phyloP scores from a whole-genome alignment of 1,140 invertebrate species.

The Matsumurasca onukii region DNA sequence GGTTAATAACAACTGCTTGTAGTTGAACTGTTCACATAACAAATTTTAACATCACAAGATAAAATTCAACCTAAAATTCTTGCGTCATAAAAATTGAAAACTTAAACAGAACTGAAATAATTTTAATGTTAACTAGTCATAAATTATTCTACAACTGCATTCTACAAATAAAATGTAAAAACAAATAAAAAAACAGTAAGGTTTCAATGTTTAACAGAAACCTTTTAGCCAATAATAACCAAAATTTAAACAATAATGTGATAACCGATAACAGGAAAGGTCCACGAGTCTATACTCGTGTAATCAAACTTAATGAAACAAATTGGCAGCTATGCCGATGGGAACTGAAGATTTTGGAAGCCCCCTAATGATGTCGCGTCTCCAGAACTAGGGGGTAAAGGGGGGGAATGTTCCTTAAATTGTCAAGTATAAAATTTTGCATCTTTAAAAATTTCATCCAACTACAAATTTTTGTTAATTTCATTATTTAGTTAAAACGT shows the following conservation, averaged over 20 bases:
- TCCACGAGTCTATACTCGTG: conserved; percentile 7
- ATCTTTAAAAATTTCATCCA: conserved; percentile 25
- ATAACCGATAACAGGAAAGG: conserved; percentile 37
- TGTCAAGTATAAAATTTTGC: conserved; percentile 20
- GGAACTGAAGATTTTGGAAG: conserved; percentile 8
- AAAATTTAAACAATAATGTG: conserved; percentile 42
- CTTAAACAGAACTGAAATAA: conserved; percentile 33
- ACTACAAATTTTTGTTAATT: conserved; percentile 27
- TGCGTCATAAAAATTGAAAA: conserved; percentile 39
- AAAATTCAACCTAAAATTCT: conserved; percentile 38
- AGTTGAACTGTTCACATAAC: not conserved
- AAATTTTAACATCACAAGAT: conserved; percentile 30
- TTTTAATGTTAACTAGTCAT: conserved; percentile 36
- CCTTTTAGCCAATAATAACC: conserved; percentile 40
- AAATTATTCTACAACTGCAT: conserved; percentile 41
- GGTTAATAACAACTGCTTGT: conserved; percentile 1
- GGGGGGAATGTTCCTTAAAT: conserved; percentile 36
- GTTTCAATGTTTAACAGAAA: conserved; percentile 41
- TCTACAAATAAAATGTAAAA: conserved; percentile 41
- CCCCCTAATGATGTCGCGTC: conserved; percentile 53
- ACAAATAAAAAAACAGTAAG: conserved; percentile 39
- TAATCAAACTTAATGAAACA: conserved; percentile 32
- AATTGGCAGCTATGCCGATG: conserved; percentile 28
- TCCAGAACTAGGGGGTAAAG: conserved; percentile 53
- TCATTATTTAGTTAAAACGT: conserved; percentile 15